Conservation (phyloP, 1,140 invertebrate species). For the Pteromalus puparum region DNA sequence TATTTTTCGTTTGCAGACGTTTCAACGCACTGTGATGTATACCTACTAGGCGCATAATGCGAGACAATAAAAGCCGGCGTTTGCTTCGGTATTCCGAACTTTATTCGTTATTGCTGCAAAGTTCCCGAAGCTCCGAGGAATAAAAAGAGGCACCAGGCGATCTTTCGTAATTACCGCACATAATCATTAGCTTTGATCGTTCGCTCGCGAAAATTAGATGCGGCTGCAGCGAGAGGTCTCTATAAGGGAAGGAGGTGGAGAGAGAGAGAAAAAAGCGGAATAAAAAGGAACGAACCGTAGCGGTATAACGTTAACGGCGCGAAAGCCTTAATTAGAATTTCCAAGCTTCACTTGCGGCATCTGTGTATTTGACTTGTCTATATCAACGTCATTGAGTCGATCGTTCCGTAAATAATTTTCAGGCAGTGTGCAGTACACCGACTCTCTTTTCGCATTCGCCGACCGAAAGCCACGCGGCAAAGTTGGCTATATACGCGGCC, state of each 20-base stretch:
- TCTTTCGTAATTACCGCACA: constrained; percentile 1
- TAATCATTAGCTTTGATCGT: constrained; percentile 13
- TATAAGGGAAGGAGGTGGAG: neutral
- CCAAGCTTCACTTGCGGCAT: neutral
- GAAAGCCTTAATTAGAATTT: neutral
- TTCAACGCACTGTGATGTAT: neutral
- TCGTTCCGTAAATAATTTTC: neutral
- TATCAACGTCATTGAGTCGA: neutral
- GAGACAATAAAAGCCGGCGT: neutral
- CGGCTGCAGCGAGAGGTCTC: neutral
- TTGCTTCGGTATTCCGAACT: neutral
- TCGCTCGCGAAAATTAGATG: constrained; percentile 6
- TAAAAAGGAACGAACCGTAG: neutral
- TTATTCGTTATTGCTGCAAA: neutral
- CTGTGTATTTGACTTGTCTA: neutral
- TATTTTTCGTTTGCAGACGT: neutral
- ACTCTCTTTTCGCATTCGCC: neutral
- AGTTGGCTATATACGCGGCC: neutral
- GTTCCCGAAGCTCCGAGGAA: neutral
- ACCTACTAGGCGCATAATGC: neutral
- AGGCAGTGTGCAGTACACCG: neutral
- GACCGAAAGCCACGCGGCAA: neutral
- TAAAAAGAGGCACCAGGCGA: neutral
- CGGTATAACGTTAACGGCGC: neutral
- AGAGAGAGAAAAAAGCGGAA: neutral